phyloP scores from a whole-genome alignment of 2,797 vertebrate species.

The Crocidura indochinensis region DNA sequence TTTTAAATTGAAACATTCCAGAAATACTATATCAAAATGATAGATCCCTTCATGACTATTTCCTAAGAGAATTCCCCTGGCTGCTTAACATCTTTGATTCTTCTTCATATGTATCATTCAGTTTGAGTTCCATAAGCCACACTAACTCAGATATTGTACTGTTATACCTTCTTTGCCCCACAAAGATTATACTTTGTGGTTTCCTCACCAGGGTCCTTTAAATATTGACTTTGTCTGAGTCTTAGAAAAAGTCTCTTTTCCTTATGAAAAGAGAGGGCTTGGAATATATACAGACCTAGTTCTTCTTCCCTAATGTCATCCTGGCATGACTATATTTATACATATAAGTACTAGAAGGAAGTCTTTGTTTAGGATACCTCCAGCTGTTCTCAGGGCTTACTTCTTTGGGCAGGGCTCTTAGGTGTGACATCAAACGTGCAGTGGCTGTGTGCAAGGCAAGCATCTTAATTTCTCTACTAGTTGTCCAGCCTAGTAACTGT shows the following conservation, averaged over 20 bases:
- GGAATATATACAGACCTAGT: background rate
- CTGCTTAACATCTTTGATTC: background rate
- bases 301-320: background rate
- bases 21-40: background rate
- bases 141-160: fast-evolving
- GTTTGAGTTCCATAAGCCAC: fast-evolving
- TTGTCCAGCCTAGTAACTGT: background rate
- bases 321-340: too few species aligned
- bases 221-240: background rate
- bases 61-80: background rate
- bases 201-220: background rate
- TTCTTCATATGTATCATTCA: background rate
- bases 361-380: too few species aligned
- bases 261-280: background rate
- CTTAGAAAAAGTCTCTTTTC: background rate
- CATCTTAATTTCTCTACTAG: too few species aligned
- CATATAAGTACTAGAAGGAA: background rate
- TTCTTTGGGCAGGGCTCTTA: too few species aligned
- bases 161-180: background rate
- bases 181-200: background rate
- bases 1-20: background rate
- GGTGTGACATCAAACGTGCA: too few species aligned
- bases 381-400: too few species aligned
- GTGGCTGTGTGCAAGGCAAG: too few species aligned
- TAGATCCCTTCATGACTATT: background rate